Conservation (phyloP, 2,113 vertebrate genomes). For the Oxygymnocypris stewartii region DNA sequence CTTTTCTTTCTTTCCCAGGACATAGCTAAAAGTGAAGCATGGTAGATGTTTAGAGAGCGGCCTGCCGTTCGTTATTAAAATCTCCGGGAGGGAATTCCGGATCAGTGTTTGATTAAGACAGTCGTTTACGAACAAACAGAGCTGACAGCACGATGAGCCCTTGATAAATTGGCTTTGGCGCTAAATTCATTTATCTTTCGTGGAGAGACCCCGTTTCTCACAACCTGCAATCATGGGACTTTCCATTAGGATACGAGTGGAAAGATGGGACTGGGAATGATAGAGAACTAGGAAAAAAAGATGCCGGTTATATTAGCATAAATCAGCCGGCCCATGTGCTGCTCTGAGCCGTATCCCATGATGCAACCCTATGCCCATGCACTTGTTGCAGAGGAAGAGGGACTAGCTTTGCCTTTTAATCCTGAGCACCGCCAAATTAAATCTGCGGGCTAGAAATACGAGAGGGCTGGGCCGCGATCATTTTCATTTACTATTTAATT, state of each 20-base stretch:
- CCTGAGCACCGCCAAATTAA: slow-evolving; percentile 64
- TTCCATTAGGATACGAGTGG: slow-evolving; percentile 53
- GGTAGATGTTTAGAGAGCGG: slow-evolving; percentile 29
- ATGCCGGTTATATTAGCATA: slow-evolving; percentile 65
- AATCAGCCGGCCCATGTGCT: slow-evolving; percentile 57
- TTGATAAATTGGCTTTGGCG: slow-evolving; percentile 61
- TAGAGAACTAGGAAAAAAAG: slow-evolving; percentile 27
- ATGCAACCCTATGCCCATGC: slow-evolving; percentile 59
- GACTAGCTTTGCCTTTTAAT: slow-evolving; percentile 68
- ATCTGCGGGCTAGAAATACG: slow-evolving; percentile 60
- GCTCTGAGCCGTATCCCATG: slow-evolving; percentile 58
- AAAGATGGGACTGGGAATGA: slow-evolving; percentile 16
- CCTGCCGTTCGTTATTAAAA: slow-evolving; percentile 29
- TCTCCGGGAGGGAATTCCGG: slow-evolving; percentile 34
- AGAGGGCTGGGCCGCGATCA: slow-evolving; percentile 67
- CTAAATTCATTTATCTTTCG: slow-evolving; percentile 60
- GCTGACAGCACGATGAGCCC: slow-evolving; percentile 51
- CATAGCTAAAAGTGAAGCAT: slow-evolving; percentile 6
- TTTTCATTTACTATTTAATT: slow-evolving; percentile 70
- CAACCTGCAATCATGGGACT: slow-evolving; percentile 32
- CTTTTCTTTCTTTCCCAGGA: slow-evolving; percentile 4
- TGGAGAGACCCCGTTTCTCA: slow-evolving; percentile 43
- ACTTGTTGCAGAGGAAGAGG: slow-evolving; percentile 57
- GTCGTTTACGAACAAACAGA: slow-evolving; percentile 54
- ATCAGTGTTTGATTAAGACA: slow-evolving; percentile 57